Evolutionary conservation across 2,888 invertebrate species (phyloP).

Genomic region (Agrotis clavis): DNA sequence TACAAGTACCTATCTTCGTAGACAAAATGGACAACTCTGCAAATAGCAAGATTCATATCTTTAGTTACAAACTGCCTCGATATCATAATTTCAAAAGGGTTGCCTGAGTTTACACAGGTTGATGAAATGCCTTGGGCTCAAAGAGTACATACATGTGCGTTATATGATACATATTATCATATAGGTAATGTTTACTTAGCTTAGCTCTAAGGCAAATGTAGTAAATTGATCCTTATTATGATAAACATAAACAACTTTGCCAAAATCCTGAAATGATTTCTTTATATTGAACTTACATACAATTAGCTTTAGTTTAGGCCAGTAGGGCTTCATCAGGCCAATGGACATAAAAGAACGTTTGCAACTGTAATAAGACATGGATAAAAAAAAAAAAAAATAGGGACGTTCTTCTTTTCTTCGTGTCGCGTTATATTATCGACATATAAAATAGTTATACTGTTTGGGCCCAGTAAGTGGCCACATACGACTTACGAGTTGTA

Average conservation of each 20-base stretch:
- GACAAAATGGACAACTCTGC: slow-evolving; percentile 9
- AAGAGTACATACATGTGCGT: not conserved
- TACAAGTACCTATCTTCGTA: not conserved
- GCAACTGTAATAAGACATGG: too few relatives aligned
- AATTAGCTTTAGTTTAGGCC: too few relatives aligned
- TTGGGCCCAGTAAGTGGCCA: too few relatives aligned
- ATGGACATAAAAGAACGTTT: too few relatives aligned
- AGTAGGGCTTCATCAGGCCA: too few relatives aligned
- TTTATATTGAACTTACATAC: too few relatives aligned
- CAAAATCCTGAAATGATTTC: too few relatives aligned
- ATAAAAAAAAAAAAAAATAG: too few relatives aligned
- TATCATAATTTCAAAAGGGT: slow-evolving; percentile 31
- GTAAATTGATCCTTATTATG: not conserved
- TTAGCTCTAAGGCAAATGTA: not conserved
- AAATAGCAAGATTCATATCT: slow-evolving; percentile 19
- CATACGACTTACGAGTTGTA: too few relatives aligned
- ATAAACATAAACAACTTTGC: not conserved
- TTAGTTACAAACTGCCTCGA: not conserved
- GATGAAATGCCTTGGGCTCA: slow-evolving; percentile 46
- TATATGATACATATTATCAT: slow-evolving; percentile 1
- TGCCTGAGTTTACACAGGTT: slow-evolving; percentile 45
- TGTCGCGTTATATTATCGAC: too few relatives aligned
- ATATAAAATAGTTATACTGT: too few relatives aligned
- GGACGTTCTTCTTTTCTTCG: too few relatives aligned
- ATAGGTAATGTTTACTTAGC: not conserved